A percentile compares a stretch with the other conserved stretches of the same genome.
Conservation (phyloP, 1,140 invertebrate genomes). For the Drosophila nasuta region DNA sequence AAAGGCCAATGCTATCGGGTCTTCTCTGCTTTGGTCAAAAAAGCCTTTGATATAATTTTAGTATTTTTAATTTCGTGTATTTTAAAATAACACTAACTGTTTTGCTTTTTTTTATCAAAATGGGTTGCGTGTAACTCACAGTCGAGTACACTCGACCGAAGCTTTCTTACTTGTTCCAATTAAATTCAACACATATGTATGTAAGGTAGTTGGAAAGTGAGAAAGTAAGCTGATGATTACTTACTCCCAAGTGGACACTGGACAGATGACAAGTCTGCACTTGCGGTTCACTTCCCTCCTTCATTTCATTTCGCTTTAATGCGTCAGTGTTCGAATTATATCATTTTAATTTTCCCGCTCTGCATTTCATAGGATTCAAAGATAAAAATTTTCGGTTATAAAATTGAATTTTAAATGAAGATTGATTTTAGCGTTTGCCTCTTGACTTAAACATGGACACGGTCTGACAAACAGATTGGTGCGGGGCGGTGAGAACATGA, state of each 20-base stretch:
- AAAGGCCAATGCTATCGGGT: too few relatives aligned
- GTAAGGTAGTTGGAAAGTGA: neutral
- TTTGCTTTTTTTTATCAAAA: too few relatives aligned
- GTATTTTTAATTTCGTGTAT: too few relatives aligned
- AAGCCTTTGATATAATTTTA: too few relatives aligned
- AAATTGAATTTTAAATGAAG: conserved; percentile 82
- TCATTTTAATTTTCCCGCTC: conserved; percentile 19
- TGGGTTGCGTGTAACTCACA: too few relatives aligned
- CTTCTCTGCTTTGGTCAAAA: too few relatives aligned
- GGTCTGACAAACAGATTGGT: neutral
- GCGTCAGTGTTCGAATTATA: conserved; percentile 3
- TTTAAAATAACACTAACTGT: too few relatives aligned
- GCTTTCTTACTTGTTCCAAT: neutral
- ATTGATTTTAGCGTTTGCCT: conserved; percentile 71
- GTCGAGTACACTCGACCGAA: too few relatives aligned
- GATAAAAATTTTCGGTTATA: conserved; percentile 53
- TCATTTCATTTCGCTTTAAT: neutral
- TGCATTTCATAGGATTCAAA: conserved; percentile 3
- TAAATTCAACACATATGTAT: neutral
- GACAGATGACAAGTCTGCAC: neutral
- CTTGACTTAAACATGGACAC: conserved; percentile 31
- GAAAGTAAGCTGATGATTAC: conserved; percentile 4
- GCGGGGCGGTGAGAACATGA: conserved; percentile 9
- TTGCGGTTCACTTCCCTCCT: neutral
- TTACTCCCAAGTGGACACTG: neutral